Percentiles rank a stretch among this genome's conserved stretches.
Evolutionary conservation across 2,113 vertebrate species (phyloP).

Genomic region (Eurystomus gularis): DNA sequence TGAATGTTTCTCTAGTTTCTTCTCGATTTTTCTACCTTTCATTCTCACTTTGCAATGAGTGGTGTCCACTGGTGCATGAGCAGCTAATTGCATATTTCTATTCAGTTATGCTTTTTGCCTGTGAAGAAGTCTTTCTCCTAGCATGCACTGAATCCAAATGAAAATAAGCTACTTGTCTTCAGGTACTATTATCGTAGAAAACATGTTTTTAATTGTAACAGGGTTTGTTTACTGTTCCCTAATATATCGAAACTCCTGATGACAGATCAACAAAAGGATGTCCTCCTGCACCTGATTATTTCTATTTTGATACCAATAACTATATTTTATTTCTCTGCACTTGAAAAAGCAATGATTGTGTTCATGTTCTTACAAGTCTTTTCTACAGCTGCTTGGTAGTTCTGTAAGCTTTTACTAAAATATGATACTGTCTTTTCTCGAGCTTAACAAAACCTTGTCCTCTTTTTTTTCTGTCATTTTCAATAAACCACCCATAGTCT

Average conservation of each 20-base stretch:
- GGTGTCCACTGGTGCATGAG: neutral
- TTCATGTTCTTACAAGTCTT: neutral
- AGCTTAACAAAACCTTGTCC: neutral
- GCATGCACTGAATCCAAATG: neutral
- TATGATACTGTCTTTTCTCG: neutral
- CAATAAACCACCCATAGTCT: neutral
- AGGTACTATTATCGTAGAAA: neutral
- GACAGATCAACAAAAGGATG: neutral
- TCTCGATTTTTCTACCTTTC: neutral
- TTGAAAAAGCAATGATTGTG: neutral
- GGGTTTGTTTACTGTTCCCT: neutral
- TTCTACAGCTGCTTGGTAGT: neutral
- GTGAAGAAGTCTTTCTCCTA: neutral
- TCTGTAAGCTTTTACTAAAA: neutral
- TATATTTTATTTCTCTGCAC: neutral
- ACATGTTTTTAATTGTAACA: neutral
- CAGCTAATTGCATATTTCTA: neutral
- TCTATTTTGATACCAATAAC: neutral
- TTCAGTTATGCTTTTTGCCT: neutral
- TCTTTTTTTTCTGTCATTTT: constrained; percentile 30
- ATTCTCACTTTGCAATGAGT: neutral
- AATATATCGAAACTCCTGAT: neutral
- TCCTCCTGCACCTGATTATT: neutral
- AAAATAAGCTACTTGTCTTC: neutral
- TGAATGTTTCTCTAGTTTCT: neutral